Evolutionary conservation across 2,797 vertebrate genomes (phyloP).

Genomic region (Hydrocynus forskahlii): DNA sequence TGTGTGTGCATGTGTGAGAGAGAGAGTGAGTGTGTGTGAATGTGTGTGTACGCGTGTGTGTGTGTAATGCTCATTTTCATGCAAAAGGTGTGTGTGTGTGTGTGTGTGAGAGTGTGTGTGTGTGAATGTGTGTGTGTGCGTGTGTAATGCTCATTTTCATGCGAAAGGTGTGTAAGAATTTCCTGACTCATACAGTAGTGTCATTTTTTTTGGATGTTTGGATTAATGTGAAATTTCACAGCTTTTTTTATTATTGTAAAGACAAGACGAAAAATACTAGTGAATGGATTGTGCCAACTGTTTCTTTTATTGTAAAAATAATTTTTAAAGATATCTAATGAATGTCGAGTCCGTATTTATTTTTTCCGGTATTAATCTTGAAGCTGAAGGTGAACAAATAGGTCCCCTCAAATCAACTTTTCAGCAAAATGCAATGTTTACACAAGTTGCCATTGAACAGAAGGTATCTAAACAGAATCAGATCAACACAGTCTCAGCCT

Average conservation of each 20-base stretch:
- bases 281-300: slow-evolving; percentile 75
- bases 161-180: slow-evolving; percentile 64
- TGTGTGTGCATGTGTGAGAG: slow-evolving; percentile 23
- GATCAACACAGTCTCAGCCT: slow-evolving; percentile 19
- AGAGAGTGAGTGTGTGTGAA: slow-evolving; percentile 27
- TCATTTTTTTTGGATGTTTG: slow-evolving; percentile 54
- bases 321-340: slow-evolving; percentile 65
- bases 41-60: slow-evolving; percentile 10
- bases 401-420: slow-evolving; percentile 19
- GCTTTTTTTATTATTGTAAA: slow-evolving; percentile 69
- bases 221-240: slow-evolving; percentile 68
- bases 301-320: slow-evolving; percentile 70
- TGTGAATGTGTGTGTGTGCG: slow-evolving; percentile 13
- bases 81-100: slow-evolving; percentile 59
- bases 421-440: not conserved
- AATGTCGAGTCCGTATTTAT: slow-evolving; percentile 79
- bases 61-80: slow-evolving; percentile 42
- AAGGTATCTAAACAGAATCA: not conserved
- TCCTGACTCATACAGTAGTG: slow-evolving; percentile 39
- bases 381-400: slow-evolving; percentile 34
- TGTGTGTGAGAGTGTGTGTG: slow-evolving; percentile 28
- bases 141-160: slow-evolving; percentile 42
- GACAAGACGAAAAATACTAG: slow-evolving; percentile 68
- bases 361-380: slow-evolving; percentile 65
- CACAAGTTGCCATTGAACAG: not conserved